Conservation (phyloP, 2,797 vertebrate species). For the Urophycis tenuis region DNA sequence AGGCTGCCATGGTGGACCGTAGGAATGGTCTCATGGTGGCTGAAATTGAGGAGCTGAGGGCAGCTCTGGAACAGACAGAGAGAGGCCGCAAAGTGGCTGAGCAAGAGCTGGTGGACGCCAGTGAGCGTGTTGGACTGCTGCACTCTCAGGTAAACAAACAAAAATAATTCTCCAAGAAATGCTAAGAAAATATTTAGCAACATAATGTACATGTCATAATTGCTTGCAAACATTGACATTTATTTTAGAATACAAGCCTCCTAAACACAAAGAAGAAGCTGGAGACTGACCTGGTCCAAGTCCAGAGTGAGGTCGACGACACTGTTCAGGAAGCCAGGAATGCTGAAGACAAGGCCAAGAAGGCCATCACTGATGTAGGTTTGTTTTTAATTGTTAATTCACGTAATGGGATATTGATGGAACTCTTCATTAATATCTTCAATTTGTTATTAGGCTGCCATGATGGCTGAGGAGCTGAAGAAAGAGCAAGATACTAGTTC, state of each 20-base stretch:
- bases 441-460: not conserved
- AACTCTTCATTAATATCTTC: not conserved
- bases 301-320: slow-evolving; percentile 80
- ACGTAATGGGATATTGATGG: not conserved
- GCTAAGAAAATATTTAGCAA: not conserved
- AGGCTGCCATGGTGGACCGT: slow-evolving; percentile 72
- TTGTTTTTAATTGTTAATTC: not conserved
- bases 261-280: slow-evolving; percentile 78
- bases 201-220: not conserved
- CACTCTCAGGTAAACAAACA: slow-evolving; percentile 46
- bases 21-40: slow-evolving; percentile 74
- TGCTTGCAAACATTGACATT: not conserved
- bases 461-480: slow-evolving; percentile 9
- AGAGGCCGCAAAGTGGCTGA: slow-evolving; percentile 69
- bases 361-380: slow-evolving; percentile 83
- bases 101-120: slow-evolving; percentile 75
- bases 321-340: slow-evolving; percentile 81
- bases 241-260: slow-evolving; percentile 76
- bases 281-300: slow-evolving; percentile 74
- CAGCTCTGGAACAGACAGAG: slow-evolving; percentile 74
- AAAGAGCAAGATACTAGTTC: slow-evolving; percentile 3
- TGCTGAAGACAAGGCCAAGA: slow-evolving; percentile 87
- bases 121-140: slow-evolving; percentile 71
- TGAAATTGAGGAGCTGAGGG: slow-evolving; percentile 73
- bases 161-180: not conserved